Percentiles rank a stretch among this genome's conserved stretches.
Evolutionary conservation across 2,888 invertebrate genomes (phyloP).

Genomic region (Ophion obscuratus): DNA sequence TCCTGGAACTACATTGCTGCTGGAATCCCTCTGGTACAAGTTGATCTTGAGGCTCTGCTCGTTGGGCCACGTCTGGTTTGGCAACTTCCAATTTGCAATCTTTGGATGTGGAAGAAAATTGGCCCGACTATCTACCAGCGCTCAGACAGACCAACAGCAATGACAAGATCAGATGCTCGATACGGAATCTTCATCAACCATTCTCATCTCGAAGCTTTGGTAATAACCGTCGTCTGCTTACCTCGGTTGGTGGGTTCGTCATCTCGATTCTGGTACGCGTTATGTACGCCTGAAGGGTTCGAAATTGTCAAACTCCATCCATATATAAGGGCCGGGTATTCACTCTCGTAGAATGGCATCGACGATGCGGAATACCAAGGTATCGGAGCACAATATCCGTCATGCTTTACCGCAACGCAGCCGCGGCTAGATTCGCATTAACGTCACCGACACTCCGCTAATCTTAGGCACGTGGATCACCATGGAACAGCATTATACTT

Average conservation of each 20-base stretch:
- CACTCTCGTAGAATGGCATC: conserved; percentile 20
- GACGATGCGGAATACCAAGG: conserved; percentile 28
- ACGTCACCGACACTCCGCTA: conserved; percentile 54
- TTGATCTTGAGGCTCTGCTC: conserved; percentile 12
- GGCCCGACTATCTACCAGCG: conserved; percentile 6
- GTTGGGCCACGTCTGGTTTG: neutral
- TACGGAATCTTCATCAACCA: conserved; percentile 2
- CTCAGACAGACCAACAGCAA: neutral
- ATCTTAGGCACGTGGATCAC: conserved; percentile 44
- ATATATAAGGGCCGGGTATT: conserved; percentile 27
- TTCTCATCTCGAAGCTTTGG: neutral
- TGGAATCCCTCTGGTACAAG: conserved; percentile 3
- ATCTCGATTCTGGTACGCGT: conserved; percentile 42
- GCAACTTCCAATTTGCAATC: neutral
- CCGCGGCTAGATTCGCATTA: conserved; percentile 48
- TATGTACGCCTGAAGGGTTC: conserved; percentile 31
- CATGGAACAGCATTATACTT: conserved; percentile 18
- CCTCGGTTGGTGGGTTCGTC: conserved; percentile 7
- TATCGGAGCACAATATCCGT: conserved; percentile 43
- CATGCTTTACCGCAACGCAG: conserved; percentile 56
- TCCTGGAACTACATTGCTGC: neutral
- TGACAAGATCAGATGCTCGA: conserved; percentile 12
- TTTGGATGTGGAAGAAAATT: conserved; percentile 17
- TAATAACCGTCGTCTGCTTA: neutral
- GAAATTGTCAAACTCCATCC: conserved; percentile 52